phyloP scores from a whole-genome alignment of 2,888 invertebrate genomes.

The Eremobia ochroleuca region DNA sequence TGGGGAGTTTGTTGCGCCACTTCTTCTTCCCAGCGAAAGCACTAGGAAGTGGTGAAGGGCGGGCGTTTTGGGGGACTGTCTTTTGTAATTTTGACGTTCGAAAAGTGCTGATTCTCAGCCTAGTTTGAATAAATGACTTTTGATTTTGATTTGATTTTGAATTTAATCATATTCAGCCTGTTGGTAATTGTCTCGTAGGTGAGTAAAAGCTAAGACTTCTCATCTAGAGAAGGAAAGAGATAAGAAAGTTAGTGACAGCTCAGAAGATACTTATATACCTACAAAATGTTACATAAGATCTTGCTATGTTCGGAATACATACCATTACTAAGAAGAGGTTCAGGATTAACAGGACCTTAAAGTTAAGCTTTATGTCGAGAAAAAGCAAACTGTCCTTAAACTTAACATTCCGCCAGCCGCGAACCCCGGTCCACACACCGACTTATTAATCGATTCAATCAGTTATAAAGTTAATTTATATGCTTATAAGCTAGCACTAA shows the following conservation, averaged over 20 bases:
- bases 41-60: too few relatives aligned
- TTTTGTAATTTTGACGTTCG: too few relatives aligned
- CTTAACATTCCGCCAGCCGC: conserved; percentile 21
- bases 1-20: too few relatives aligned
- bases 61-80: too few relatives aligned
- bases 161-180: neutral
- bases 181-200: too few relatives aligned
- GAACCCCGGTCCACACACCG: neutral
- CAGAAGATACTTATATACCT: neutral
- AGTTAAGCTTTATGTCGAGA: neutral
- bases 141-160: too few relatives aligned
- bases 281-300: neutral
- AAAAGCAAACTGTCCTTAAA: conserved; percentile 12
- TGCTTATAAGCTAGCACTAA: neutral
- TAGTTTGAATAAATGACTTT: too few relatives aligned
- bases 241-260: neutral
- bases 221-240: neutral
- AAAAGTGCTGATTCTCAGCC: too few relatives aligned
- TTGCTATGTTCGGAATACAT: neutral
- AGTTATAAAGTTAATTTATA: neutral
- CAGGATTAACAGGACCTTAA: neutral
- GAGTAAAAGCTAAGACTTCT: neutral
- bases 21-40: too few relatives aligned
- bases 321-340: too few relatives aligned
- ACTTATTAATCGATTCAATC: neutral